These are phyloP conservation scores for Rynchops niger DNA, from an alignment of 2,113 vertebrate species.

Conservation along the genomic window DNA sequence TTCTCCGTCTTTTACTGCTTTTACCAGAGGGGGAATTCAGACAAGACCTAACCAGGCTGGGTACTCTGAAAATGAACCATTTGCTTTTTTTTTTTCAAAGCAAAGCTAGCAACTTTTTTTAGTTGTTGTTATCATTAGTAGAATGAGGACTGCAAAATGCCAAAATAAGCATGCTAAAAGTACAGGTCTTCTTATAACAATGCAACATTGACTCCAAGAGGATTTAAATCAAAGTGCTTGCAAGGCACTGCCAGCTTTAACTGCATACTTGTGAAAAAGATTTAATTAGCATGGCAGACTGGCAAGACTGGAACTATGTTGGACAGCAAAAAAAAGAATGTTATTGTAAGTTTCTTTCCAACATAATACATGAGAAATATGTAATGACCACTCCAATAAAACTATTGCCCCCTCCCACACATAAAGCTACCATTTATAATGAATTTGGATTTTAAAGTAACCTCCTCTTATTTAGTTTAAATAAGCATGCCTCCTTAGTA, in stretches of 20 bases:
- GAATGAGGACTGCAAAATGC: not conserved
- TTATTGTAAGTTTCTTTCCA: constrained; percentile 1
- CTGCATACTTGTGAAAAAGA: constrained; percentile 11
- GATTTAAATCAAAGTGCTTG: constrained; percentile 41
- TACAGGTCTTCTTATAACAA: not conserved
- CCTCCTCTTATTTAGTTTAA: constrained; percentile 33
- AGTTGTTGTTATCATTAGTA: not conserved
- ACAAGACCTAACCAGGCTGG: not conserved
- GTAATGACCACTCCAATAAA: not conserved
- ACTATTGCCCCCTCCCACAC: not conserved
- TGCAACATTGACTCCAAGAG: constrained; percentile 25
- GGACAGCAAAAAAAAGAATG: not conserved
- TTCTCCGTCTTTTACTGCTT: not conserved
- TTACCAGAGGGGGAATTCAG: not conserved
- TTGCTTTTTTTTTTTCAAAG: not conserved
- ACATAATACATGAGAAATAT: not conserved
- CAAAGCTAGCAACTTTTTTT: not conserved
- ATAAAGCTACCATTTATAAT: constrained; percentile 22
- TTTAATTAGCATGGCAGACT: constrained; percentile 21
- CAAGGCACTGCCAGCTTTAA: not conserved
- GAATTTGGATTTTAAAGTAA: constrained; percentile 15
- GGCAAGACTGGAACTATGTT: not conserved
- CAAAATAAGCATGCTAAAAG: constrained; percentile 3
- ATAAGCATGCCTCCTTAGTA: constrained; percentile 32
- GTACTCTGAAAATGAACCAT: not conserved